Evolutionary conservation across 2,888 invertebrate species (phyloP), one percentile per base, ranked within the genome.

Genomic region (Aleiodes leptofemur): DNA sequence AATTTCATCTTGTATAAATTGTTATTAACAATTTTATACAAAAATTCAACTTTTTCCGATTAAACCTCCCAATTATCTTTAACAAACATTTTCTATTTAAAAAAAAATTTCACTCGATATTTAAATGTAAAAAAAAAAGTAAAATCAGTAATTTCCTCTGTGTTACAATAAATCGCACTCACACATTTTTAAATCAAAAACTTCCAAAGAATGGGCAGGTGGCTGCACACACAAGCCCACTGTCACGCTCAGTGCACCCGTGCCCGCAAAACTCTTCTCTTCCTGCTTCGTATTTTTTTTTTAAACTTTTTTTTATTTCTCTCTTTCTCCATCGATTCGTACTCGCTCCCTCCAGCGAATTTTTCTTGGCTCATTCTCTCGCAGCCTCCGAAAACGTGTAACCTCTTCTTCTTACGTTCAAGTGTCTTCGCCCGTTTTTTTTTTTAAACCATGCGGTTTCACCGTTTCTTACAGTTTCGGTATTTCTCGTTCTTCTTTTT

Each of bases 201-300:
- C 76, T 78, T 72, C 74, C 83, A 83, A 84, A 83, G 87, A 88
- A 88, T 86, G 87, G 85, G 88, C 89, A 89, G 88, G 88, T 89
- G 89, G 86, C 80, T 84, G 81, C 76, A 83, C 84, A 77, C 76
- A 83, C 84, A 77, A 76, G 74, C 86, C 88, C 88, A 88, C 87
- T 88, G 88, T 88, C 89, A 88, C 88, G 89, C 88, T 87, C 79
- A 81, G 82, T 87, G 87, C 88, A 86, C 86, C 86, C 88, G 87
- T 86, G 86, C 82, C 82, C 81, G 82, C 83, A 83, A 82, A 79
- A 80, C 80, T 82, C 82, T 79, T 80, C 77, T 83, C 78, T 81
- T 83, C 82, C 82, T 82, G 73, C 80, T 81, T 79, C 79, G 76
- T 78, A 79, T 77, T 78, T 77, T 77, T 79, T 79, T 77, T 70